phyloP scores from a whole-genome alignment of 1,140 invertebrate species.

The Laupala kohalensis region DNA sequence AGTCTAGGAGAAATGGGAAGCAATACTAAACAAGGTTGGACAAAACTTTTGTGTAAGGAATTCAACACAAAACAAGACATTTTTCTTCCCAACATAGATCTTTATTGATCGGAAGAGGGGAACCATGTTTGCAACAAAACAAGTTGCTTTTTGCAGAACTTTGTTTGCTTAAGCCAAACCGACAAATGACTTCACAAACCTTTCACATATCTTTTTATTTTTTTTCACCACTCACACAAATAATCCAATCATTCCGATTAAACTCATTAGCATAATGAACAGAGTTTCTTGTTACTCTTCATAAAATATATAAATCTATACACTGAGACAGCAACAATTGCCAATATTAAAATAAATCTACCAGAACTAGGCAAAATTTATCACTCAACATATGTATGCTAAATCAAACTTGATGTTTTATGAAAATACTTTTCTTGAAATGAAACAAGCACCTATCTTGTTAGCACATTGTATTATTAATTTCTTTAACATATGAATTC shows the following conservation, averaged over 20 bases:
- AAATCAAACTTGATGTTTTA: background rate
- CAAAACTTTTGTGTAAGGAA: too few species aligned
- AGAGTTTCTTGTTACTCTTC: background rate
- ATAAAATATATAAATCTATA: background rate
- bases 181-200: background rate
- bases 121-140: background rate
- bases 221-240: background rate
- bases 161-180: background rate
- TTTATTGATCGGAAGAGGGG: slow-evolving; percentile 8
- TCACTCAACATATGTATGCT: background rate
- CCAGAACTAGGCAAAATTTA: background rate
- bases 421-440: background rate
- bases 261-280: background rate
- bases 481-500: background rate
- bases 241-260: background rate
- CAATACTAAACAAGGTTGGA: too few species aligned
- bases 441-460: background rate
- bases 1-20: too few species aligned
- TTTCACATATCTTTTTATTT: background rate
- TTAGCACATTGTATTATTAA: background rate
- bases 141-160: background rate
- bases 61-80: background rate
- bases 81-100: background rate
- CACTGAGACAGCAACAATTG: background rate
- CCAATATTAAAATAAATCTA: background rate